These are phyloP conservation scores for Heliconius ethilla DNA, from an alignment of 2,888 invertebrate species.

Conservation along the genomic window DNA sequence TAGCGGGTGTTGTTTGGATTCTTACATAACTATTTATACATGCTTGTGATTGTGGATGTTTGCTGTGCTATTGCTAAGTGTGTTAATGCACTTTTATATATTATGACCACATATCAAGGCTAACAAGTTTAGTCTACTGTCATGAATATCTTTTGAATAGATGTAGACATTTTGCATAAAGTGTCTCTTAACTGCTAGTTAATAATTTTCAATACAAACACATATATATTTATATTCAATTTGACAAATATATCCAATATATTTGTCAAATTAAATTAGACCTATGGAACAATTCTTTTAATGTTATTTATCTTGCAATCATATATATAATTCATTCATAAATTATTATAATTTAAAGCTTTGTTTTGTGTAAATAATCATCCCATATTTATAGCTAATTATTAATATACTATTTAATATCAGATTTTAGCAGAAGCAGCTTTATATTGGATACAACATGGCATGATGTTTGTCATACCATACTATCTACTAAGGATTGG, in stretches of 20 bases:
- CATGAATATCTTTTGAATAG: not conserved
- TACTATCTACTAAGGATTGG: slow-evolving; percentile 93
- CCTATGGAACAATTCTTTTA: not conserved
- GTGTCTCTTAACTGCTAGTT: not conserved
- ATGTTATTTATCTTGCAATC: too few relatives aligned
- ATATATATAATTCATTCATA: too few relatives aligned
- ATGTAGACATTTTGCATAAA: not conserved
- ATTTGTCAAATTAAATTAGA: not conserved
- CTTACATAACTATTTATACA: not conserved
- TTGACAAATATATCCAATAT: too few relatives aligned
- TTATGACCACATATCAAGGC: not conserved
- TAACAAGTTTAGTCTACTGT: not conserved
- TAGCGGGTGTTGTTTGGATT: too few relatives aligned
- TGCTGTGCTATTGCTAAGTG: not conserved
- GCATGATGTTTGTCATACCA: slow-evolving; percentile 96
- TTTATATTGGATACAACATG: slow-evolving; percentile 97
- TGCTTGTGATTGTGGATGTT: not conserved
- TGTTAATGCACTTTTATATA: too few relatives aligned
- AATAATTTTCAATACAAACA: not conserved
- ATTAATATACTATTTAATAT: slow-evolving; percentile 34
- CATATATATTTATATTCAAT: too few relatives aligned
- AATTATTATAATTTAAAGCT: too few relatives aligned
- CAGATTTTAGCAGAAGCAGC: slow-evolving; percentile 96
- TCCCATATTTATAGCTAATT: not conserved
- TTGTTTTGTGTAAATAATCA: too few relatives aligned